Evolutionary conservation across 2,113 vertebrate species (phyloP).

Genomic region (Petromus typicus): DNA sequence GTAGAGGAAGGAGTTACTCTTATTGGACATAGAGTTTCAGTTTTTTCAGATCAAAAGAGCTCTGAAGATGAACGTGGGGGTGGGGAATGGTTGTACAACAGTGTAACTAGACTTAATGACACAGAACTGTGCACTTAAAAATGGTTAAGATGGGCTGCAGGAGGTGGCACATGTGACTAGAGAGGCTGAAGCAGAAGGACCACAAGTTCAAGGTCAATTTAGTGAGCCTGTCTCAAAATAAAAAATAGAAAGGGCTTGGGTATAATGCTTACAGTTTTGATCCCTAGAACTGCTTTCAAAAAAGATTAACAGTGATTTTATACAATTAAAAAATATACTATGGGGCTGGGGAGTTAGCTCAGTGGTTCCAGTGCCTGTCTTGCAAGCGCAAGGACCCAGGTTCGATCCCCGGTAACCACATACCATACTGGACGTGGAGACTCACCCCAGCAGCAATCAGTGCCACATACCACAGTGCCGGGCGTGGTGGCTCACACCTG

Average conservation of each 20-base stretch:
- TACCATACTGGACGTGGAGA: too few species aligned
- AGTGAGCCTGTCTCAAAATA: not conserved
- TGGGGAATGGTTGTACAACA: not conserved
- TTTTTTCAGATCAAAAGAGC: not conserved
- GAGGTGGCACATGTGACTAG: too few species aligned
- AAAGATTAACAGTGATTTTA: not conserved
- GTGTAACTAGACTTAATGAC: not conserved
- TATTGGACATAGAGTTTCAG: not conserved
- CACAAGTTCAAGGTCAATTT: not conserved
- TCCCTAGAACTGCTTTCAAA: not conserved
- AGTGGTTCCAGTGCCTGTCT: too few species aligned
- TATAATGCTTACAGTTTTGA: not conserved
- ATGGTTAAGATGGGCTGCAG: not conserved
- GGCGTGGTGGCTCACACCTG: too few species aligned
- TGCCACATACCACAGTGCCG: too few species aligned
- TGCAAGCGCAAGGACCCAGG: too few species aligned
- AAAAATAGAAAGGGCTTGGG: not conserved
- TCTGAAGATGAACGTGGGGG: not conserved
- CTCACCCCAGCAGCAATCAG: too few species aligned
- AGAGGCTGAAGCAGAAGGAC: not conserved
- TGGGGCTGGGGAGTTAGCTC: too few species aligned
- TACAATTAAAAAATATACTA: not conserved
- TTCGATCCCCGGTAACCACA: too few species aligned
- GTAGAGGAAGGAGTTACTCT: too few species aligned
- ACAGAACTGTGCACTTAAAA: not conserved